phyloP scores from a whole-genome alignment of 2,797 vertebrate genomes.

The Cercopithecus neglectus region DNA sequence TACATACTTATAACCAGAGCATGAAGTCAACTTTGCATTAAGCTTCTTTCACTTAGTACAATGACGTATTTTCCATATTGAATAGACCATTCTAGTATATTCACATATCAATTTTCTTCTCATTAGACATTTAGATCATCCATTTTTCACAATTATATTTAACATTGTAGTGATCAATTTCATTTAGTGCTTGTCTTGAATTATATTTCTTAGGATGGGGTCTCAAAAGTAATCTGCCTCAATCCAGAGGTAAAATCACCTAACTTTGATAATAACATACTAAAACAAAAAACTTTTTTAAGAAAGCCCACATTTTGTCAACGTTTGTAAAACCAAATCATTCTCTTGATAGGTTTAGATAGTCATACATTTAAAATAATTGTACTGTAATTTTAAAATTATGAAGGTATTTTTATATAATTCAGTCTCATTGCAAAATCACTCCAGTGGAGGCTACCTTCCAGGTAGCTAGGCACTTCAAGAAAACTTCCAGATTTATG shows the following conservation, averaged over 20 bases:
- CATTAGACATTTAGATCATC: neutral
- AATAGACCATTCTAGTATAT: neutral
- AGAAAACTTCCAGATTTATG: neutral
- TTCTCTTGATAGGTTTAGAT: conserved; percentile 31
- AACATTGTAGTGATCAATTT: neutral
- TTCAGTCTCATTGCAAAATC: neutral
- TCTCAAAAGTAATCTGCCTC: neutral
- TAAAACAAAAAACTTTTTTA: neutral
- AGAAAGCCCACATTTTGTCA: neutral
- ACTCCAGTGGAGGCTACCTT: neutral
- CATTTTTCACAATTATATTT: conserved; percentile 18
- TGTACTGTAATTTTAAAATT: neutral
- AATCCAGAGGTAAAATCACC: neutral
- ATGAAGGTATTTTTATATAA: neutral
- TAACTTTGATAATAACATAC: neutral
- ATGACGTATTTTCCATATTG: neutral
- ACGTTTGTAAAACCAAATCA: neutral
- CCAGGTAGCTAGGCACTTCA: neutral
- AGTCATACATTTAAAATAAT: neutral
- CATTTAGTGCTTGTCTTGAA: conserved; percentile 1
- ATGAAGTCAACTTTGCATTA: neutral
- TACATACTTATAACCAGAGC: neutral
- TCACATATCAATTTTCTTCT: neutral
- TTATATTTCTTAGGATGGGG: conserved; percentile 32
- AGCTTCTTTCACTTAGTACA: neutral